A percentile compares a stretch with the other conserved stretches of the same genome.
Conservation (phyloP, 2,113 vertebrate genomes). For the Coturnix japonica region DNA sequence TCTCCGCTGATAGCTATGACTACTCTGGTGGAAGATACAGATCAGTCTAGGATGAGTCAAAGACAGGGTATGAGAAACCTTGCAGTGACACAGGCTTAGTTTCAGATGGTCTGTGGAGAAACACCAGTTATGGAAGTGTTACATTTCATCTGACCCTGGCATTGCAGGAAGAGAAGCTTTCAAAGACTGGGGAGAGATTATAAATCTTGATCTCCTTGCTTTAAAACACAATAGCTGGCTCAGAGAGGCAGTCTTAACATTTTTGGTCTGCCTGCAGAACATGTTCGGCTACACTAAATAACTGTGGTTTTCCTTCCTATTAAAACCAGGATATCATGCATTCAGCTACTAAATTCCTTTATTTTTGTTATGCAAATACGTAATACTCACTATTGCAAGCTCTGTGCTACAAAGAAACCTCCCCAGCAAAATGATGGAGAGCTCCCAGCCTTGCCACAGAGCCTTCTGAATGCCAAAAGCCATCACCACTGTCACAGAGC, state of each 20-base stretch:
- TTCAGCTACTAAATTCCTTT: conserved; percentile 29
- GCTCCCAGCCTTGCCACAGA: neutral
- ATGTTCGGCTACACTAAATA: conserved; percentile 1
- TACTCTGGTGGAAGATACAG: conserved; percentile 23
- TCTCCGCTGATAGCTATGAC: conserved; percentile 3
- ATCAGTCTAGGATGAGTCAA: conserved; percentile 35
- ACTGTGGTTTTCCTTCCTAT: conserved; percentile 53
- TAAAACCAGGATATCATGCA: conserved; percentile 49
- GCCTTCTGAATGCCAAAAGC: fast-evolving
- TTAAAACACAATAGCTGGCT: conserved; percentile 61
- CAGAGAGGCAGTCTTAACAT: conserved; percentile 32
- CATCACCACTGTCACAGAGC: fast-evolving
- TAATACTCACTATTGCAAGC: neutral
- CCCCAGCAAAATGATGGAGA: neutral
- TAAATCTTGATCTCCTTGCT: neutral
- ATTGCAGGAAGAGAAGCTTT: neutral
- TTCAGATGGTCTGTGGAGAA: conserved; percentile 24
- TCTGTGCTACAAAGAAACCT: neutral
- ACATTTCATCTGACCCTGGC: neutral
- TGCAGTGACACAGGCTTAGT: neutral
- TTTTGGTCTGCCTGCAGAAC: conserved; percentile 42
- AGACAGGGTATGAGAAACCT: conserved; percentile 24
- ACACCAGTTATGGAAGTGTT: conserved; percentile 65
- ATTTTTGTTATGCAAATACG: conserved; percentile 15
- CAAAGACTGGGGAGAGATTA: neutral